These are phyloP conservation scores for Synergus umbraculus DNA, from an alignment of 2,888 invertebrate genomes.

Conservation along the genomic window DNA sequence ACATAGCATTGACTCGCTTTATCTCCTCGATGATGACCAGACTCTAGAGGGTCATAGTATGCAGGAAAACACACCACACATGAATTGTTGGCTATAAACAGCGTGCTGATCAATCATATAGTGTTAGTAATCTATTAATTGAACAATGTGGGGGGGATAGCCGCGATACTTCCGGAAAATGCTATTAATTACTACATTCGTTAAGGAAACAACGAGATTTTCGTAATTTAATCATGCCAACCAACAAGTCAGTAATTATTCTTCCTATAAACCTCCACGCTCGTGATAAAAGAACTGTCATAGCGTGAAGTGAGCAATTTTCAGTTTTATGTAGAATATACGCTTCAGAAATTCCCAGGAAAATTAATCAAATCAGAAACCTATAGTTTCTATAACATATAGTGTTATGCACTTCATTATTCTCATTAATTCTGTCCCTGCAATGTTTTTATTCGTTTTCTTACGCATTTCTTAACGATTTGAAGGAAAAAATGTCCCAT, in stretches of 20 bases:
- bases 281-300: conserved; percentile 8
- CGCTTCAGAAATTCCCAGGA: conserved; percentile 27
- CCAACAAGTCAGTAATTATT: conserved; percentile 17
- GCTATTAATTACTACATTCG: conserved; percentile 32
- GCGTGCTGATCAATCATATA: conserved; percentile 22
- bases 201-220: conserved; percentile 15
- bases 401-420: neutral
- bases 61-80: conserved; percentile 30
- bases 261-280: neutral
- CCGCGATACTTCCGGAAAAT: conserved; percentile 19
- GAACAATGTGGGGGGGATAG: neutral
- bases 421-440: neutral
- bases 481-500: neutral
- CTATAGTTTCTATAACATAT: conserved; percentile 19
- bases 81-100: conserved; percentile 36
- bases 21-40: conserved; percentile 25
- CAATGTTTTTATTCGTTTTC: neutral
- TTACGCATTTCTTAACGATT: neutral
- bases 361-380: conserved; percentile 26
- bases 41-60: conserved; percentile 25
- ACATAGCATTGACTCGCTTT: conserved; percentile 23
- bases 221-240: conserved; percentile 7
- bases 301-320: conserved; percentile 30
- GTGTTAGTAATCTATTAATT: conserved; percentile 23
- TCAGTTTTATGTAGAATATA: conserved; percentile 27